phyloP scores from a whole-genome alignment of 2,797 vertebrate species.

The Rhabdophis nuchalis region DNA sequence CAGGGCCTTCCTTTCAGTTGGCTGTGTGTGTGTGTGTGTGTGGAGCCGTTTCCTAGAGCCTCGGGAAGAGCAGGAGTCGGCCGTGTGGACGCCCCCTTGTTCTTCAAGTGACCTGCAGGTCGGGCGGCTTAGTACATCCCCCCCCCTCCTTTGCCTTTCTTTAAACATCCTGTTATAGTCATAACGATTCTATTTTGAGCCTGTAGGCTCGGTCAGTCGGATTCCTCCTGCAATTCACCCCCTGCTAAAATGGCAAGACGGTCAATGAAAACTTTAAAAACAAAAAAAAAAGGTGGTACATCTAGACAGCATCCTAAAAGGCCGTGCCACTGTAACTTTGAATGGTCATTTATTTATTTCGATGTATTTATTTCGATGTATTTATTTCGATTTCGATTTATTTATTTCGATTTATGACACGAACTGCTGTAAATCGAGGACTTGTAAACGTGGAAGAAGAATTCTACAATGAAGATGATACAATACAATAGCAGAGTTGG shows the following conservation, averaged over 20 bases:
- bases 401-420: too few relatives aligned
- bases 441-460: neutral
- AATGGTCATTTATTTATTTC: too few relatives aligned
- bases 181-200: constrained; percentile 35
- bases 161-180: constrained; percentile 47
- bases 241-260: neutral
- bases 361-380: too few relatives aligned
- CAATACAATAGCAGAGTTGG: too few relatives aligned
- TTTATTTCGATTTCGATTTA: too few relatives aligned
- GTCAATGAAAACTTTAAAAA: too few relatives aligned
- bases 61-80: neutral
- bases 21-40: neutral
- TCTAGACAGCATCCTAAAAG: too few relatives aligned
- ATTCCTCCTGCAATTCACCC: neutral
- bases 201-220: neutral
- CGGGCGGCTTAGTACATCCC: neutral
- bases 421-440: too few relatives aligned
- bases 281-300: too few relatives aligned
- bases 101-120: neutral
- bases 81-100: rapidly evolving
- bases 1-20: neutral
- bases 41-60: neutral
- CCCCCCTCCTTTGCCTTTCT: constrained; percentile 34
- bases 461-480: neutral
- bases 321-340: too few relatives aligned